Percentiles rank a stretch among this genome's conserved stretches.
phyloP scores from a whole-genome alignment of 2,797 vertebrate genomes.

The Brachyalestes nurse region DNA sequence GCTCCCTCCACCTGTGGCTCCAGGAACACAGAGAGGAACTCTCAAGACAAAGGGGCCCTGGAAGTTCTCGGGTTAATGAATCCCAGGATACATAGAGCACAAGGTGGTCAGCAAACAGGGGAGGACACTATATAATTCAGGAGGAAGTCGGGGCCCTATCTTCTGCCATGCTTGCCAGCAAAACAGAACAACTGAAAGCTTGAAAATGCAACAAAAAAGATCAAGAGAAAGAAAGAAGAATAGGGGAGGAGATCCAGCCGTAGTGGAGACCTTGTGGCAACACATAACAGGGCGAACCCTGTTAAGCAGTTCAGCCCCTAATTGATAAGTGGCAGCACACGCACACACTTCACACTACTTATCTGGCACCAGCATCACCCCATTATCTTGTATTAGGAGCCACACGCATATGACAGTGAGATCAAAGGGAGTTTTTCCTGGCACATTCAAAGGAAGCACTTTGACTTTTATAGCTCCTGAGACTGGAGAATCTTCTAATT shows the following conservation, averaged over 20 bases:
- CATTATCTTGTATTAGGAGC: conserved; percentile 68
- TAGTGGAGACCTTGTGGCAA: conserved; percentile 61
- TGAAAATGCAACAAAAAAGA: conserved; percentile 54
- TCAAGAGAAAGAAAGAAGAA: conserved; percentile 39
- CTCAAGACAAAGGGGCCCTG: conserved; percentile 67
- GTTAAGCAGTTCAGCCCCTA: conserved; percentile 71
- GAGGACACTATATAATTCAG: conserved; percentile 67
- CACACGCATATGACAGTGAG: conserved; percentile 62
- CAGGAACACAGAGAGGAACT: conserved; percentile 56
- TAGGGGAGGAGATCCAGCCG: conserved; percentile 14
- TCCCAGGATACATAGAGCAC: conserved; percentile 65
- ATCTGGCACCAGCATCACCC: conserved; percentile 63
- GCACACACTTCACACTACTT: conserved; percentile 64
- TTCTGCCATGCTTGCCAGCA: conserved; percentile 62
- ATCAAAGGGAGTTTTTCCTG: conserved; percentile 68
- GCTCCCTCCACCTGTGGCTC: conserved; percentile 72
- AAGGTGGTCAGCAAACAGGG: conserved; percentile 50
- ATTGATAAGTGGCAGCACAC: conserved; percentile 73
- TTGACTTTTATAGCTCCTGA: conserved; percentile 58
- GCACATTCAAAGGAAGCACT: conserved; percentile 60
- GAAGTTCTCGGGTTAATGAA: conserved; percentile 67
- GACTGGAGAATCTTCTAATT: conserved; percentile 55
- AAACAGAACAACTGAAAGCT: conserved; percentile 45
- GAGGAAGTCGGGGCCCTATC: conserved; percentile 74
- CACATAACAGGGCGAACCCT: conserved; percentile 59